A percentile compares a stretch with the other conserved stretches of the same genome.
phyloP scores from a whole-genome alignment of 2,113 vertebrate genomes.

The Hucho hucho region DNA sequence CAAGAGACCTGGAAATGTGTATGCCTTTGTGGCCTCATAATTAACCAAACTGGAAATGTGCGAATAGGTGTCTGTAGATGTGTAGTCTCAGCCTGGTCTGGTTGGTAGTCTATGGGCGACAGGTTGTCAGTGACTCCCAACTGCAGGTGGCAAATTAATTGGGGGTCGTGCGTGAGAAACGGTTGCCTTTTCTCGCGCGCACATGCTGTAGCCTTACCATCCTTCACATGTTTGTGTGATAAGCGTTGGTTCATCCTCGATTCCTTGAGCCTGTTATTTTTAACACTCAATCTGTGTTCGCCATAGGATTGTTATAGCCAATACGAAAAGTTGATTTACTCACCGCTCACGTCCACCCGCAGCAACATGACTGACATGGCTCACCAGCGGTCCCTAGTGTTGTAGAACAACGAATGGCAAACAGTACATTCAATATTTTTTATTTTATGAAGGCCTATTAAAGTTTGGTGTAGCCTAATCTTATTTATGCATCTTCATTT shows the following conservation, averaged over 20 bases:
- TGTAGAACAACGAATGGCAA: not conserved
- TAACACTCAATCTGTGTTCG: slow-evolving; percentile 7
- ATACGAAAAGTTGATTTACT: slow-evolving; percentile 18
- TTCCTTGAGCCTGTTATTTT: not conserved
- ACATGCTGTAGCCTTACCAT: not conserved
- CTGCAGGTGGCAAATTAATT: not conserved
- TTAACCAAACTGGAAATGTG: not conserved
- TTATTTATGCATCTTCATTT: not conserved
- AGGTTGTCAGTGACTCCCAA: not conserved
- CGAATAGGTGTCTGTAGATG: not conserved
- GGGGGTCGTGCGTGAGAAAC: not conserved
- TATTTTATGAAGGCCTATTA: not conserved
- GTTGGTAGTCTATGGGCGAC: not conserved
- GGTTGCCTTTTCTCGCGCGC: not conserved
- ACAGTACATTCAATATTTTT: not conserved
- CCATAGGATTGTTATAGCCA: not conserved
- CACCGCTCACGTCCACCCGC: slow-evolving; percentile 9
- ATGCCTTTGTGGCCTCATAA: not conserved
- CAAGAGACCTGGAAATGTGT: not conserved
- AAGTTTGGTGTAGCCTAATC: not conserved
- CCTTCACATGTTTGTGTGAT: not conserved
- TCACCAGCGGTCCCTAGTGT: slow-evolving; percentile 1
- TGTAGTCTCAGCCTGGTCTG: not conserved
- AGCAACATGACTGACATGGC: not conserved
- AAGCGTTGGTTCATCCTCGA: not conserved